Evolutionary conservation across 1,140 invertebrate genomes (phyloP), one percentile per base, ranked within the genome.

Genomic region (Diorhabda carinulata): DNA sequence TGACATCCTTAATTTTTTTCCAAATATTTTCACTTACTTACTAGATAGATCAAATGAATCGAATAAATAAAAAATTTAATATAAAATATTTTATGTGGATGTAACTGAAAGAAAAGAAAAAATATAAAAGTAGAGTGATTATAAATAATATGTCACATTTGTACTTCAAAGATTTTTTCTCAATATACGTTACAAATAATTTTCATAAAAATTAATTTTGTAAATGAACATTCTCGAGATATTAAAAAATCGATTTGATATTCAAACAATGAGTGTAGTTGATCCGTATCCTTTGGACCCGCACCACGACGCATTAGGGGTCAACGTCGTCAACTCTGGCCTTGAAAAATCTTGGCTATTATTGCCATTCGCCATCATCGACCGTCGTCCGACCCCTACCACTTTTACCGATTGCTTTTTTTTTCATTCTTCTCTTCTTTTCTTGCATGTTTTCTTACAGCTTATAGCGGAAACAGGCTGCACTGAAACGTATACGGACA

Each of bases 401-500:
- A 52, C 47, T 9, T 6, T n/a, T 52, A 52, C 6, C 47, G 47
- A 6, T n/a, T 52, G 47, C 47, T 52, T 52, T n/a, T 52, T 52
- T 25, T 25, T 25, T 25, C 25, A 25, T 25, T 25, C 47, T 52
- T 52, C 47, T 52, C 25, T 52, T 52, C 6, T 52, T 52, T 52
- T 52, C 47, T 52, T 52, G 47, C 6, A 8, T 52, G 6, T 52
- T 52, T 52, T 52, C 47, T 62, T 43, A 43, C 61, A n/a, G 42
- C 61, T 62, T 62, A 62, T 62, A 62, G 61, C 61, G 61, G 61
- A 62, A 62, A 62, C 61, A 62, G n/a, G 61, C 61, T 43, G 61
- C 61, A 62, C 8, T 43, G 61, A 62, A 43, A 44, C n/a, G 61
- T 43, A 62, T 62, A 52, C 47, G 47, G 47, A 52, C n/a, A 8